Evolutionary conservation across 2,888 invertebrate genomes (phyloP), one percentile per base, ranked within the genome.

Genomic region (Lasius platythorax): DNA sequence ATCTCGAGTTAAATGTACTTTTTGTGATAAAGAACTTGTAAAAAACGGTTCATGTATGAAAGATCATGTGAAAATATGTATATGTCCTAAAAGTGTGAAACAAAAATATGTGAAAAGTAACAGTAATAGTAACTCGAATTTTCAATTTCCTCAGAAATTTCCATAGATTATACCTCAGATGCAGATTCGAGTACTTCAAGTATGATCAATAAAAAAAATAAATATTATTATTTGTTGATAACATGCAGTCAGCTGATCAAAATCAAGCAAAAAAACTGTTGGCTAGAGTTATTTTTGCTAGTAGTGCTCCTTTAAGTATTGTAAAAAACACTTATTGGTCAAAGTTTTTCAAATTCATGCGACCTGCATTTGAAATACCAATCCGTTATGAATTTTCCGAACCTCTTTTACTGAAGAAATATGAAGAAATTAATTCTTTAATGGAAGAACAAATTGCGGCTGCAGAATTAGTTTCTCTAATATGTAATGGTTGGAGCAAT

Each of bases 221-320:
- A 56, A 56, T 56, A 56, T 23, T 56, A 56, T 56, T 9, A 56
- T 56, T 56, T 23, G 56, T 56, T 56, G 56, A 56, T 56, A 56
- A 56, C 56, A 56, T 56, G 56, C 23, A n/a, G 9, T 23, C 23
- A 56, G 23, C 23, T 56, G n/a, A 56, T 56, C 23, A 56, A 56
- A 56, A 56, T 56, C 4, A n/a, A 56, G 56, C 56, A 56, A 56
- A n/a, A 56, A 23, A 23, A 56, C 8, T 56, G 3, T 56, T 23
- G 23, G 23, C 23, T 56, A 56, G 23, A 56, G 56, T 23, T 23
- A 56, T 56, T 56, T 56, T 56, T 56, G 56, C 6, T 56, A 56
- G 56, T 56, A 23, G n/a, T 23, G 9, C 56, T 56, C 23, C 23
- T 23, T 56, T 23, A 23, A 56, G 56, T 56, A 56, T 56, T n/a